Conservation (phyloP, 2,888 invertebrate species). For the Fabriciana adippe region DNA sequence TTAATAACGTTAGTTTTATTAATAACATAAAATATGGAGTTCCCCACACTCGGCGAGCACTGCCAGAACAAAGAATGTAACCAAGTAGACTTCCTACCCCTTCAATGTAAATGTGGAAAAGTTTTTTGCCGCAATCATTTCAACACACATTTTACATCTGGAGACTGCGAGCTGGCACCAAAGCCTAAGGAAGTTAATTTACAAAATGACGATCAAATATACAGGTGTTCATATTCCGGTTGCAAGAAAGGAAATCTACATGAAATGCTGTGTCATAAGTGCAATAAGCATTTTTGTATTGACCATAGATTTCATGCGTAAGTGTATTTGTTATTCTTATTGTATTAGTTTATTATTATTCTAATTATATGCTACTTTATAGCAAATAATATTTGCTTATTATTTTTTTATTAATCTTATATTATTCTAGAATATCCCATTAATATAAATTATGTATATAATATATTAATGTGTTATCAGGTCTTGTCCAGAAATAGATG, state of each 20-base stretch:
- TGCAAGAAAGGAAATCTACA: constrained; percentile 84
- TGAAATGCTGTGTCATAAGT: constrained; percentile 85
- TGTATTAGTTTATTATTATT: neutral
- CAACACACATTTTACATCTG: constrained; percentile 78
- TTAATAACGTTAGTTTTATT: constrained; percentile 1
- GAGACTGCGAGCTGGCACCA: constrained; percentile 71
- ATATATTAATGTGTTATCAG: constrained; percentile 48
- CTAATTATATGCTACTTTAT: neutral
- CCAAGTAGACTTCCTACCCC: constrained; percentile 87
- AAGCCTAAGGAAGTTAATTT: constrained; percentile 66
- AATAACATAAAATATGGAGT: constrained; percentile 81
- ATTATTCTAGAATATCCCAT: neutral
- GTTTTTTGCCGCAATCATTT: constrained; percentile 87
- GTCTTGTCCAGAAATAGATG: constrained; percentile 80
- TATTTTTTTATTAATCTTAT: too few relatives aligned
- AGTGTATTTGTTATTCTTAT: constrained; percentile 44
- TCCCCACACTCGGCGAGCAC: constrained; percentile 86
- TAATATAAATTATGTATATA: neutral
- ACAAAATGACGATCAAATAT: constrained; percentile 68
- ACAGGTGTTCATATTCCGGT: constrained; percentile 79
- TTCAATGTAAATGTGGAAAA: constrained; percentile 84
- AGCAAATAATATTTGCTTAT: neutral
- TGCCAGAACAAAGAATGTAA: constrained; percentile 84
- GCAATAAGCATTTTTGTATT: constrained; percentile 86
- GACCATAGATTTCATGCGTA: constrained; percentile 84